Percentiles rank a stretch among this genome's conserved stretches.
Conservation (phyloP, 2,888 invertebrate species). For the Tiphia femorata region DNA sequence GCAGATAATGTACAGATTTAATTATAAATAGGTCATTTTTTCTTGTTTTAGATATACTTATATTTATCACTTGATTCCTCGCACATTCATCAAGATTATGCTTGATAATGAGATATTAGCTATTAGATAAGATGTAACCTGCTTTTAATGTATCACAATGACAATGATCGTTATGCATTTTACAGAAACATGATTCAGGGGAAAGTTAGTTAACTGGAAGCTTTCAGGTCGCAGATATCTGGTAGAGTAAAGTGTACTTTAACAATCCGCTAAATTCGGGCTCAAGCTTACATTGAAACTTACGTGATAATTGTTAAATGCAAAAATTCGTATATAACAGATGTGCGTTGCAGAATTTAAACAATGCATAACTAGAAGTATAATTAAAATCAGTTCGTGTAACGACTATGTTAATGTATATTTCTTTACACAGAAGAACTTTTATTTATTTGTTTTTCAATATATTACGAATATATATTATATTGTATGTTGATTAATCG, state of each 20-base stretch:
- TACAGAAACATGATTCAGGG: slow-evolving; percentile 13
- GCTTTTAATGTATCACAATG: slow-evolving; percentile 34
- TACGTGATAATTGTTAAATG: slow-evolving; percentile 14
- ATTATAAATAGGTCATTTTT: slow-evolving; percentile 24
- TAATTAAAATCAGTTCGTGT: background rate
- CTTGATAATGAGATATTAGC: slow-evolving; percentile 11
- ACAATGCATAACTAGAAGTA: background rate
- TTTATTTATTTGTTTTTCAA: too few species aligned
- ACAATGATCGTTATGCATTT: slow-evolving; percentile 30
- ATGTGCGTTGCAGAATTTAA: slow-evolving; percentile 22
- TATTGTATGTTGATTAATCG: background rate
- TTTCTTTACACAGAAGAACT: too few species aligned
- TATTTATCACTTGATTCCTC: slow-evolving; percentile 24
- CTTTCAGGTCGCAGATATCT: slow-evolving; percentile 13
- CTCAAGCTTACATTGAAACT: slow-evolving; percentile 16
- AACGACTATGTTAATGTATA: too few species aligned
- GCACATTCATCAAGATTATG: slow-evolving; percentile 15
- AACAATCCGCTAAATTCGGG: slow-evolving; percentile 11
- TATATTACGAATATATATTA: background rate
- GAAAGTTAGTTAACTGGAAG: slow-evolving; percentile 22
- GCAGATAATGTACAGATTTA: slow-evolving; percentile 26
- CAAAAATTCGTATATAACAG: slow-evolving; percentile 24
- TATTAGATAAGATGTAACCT: slow-evolving; percentile 8
- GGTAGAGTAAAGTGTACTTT: too few species aligned
- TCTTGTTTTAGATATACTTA: slow-evolving; percentile 19